A percentile compares a stretch with the other conserved stretches of the same genome.
phyloP scores from a whole-genome alignment of 2,113 vertebrate genomes.

The Myotis yumanensis region DNA sequence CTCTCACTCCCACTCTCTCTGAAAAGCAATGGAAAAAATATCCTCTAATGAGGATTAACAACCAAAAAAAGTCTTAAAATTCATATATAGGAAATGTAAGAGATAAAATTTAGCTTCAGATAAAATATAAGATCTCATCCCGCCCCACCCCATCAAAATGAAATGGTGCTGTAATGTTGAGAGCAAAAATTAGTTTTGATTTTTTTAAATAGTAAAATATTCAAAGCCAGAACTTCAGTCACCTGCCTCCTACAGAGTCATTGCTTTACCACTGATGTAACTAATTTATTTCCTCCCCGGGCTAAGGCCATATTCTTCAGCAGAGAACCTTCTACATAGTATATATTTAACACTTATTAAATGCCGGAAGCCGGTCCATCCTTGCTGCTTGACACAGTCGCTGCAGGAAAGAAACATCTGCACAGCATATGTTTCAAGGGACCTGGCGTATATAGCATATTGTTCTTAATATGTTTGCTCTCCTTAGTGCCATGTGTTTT shows the following conservation, averaged over 20 bases:
- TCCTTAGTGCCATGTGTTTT: no score
- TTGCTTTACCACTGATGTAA: neutral
- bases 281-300: neutral
- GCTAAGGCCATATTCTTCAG: neutral
- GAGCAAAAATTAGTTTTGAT: conserved; percentile 18
- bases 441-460: no score
- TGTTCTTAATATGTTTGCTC: no score
- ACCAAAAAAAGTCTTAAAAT: neutral
- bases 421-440: no score
- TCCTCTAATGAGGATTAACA: no score
- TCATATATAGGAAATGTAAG: conserved; percentile 33
- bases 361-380: no score
- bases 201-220: conserved; percentile 12
- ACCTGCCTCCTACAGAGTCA: neutral
- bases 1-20: no score
- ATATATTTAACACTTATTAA: neutral
- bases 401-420: no score
- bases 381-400: no score
- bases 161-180: neutral
- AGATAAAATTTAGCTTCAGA: neutral
- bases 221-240: neutral
- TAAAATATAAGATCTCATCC: conserved; percentile 19
- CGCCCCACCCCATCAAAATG: neutral
- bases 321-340: neutral
- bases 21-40: no score